A percentile compares a stretch with the other conserved stretches of the same genome.
Conservation (phyloP, 1,140 invertebrate genomes). For the Trissolcus basalis region DNA sequence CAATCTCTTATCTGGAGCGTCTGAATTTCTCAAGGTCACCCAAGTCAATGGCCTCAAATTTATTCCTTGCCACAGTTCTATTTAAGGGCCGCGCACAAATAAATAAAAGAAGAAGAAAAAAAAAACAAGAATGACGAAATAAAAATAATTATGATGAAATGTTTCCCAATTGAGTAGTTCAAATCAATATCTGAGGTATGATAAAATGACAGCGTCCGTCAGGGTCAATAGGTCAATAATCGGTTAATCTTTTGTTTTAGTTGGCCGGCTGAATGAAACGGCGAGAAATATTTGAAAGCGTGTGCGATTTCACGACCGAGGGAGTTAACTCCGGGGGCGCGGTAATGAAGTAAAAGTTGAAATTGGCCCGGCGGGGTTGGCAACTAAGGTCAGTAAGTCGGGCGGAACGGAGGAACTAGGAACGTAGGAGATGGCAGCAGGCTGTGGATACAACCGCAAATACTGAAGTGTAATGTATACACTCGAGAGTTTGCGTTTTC, state of each 20-base stretch:
- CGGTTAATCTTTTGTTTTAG: neutral
- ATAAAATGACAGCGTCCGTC: neutral
- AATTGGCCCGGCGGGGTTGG: neutral
- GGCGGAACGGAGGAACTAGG: constrained; percentile 13
- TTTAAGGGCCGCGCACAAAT: too few relatives aligned
- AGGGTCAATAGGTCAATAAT: constrained; percentile 2
- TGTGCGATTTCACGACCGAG: neutral
- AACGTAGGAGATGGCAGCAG: constrained; percentile 1
- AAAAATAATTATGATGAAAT: too few relatives aligned
- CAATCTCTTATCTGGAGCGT: too few relatives aligned
- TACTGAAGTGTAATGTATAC: constrained; percentile 45
- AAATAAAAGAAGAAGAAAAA: too few relatives aligned
- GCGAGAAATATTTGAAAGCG: neutral
- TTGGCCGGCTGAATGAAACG: neutral
- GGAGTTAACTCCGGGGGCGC: neutral
- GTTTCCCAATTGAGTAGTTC: neutral
- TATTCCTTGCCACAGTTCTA: too few relatives aligned
- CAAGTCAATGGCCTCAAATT: too few relatives aligned
- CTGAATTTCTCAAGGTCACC: too few relatives aligned
- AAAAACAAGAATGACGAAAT: too few relatives aligned
- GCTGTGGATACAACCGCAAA: constrained; percentile 27
- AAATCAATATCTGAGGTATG: neutral
- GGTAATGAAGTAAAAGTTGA: constrained; percentile 11
- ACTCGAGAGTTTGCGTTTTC: constrained; percentile 36
- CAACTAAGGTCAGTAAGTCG: constrained; percentile 30